Percentiles rank a stretch among this genome's conserved stretches.
Evolutionary conservation across 2,113 vertebrate genomes (phyloP).

Genomic region (Mirounga angustirostris): DNA sequence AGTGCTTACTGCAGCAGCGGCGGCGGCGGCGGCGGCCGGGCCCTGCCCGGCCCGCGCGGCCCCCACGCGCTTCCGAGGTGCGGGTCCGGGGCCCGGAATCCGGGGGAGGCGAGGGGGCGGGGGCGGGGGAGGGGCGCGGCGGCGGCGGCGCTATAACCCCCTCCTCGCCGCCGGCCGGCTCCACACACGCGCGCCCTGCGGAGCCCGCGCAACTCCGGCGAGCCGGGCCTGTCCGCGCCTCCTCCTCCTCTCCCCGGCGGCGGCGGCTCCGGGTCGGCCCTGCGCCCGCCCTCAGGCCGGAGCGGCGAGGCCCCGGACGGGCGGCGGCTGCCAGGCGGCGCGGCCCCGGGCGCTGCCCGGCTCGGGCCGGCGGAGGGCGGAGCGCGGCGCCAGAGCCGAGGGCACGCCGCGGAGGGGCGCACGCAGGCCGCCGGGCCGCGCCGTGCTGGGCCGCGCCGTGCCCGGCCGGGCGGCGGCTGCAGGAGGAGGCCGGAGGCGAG

Average conservation of each 20-base stretch:
- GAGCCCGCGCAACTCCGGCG: conserved; percentile 74
- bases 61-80: conserved; percentile 76
- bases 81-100: conserved; percentile 67
- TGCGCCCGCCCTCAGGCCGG: conserved; percentile 63
- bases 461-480: conserved; percentile 52
- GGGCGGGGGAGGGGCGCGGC: conserved; percentile 71
- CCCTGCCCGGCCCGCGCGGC: conserved; percentile 41
- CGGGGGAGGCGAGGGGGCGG: conserved; percentile 60
- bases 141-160: conserved; percentile 83
- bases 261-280: conserved; percentile 47
- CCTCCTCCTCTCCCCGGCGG: conserved; percentile 31
- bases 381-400: conserved; percentile 73
- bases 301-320: conserved; percentile 56
- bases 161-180: conserved; percentile 74
- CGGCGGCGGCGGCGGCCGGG: conserved; percentile 39
- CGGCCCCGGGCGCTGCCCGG: conserved; percentile 68
- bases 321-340: conserved; percentile 54
- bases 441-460: conserved; percentile 68
- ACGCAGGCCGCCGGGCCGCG: conserved; percentile 75
- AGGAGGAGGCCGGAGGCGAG: conserved; percentile 38
- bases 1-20: conserved; percentile 63
- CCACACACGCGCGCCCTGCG: conserved; percentile 81
- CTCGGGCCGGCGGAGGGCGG: conserved; percentile 76
- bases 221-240: conserved; percentile 68
- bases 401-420: conserved; percentile 78